These are phyloP conservation scores for Salarias fasciatus DNA, from an alignment of 2,797 vertebrate species.

Conservation along the genomic window DNA sequence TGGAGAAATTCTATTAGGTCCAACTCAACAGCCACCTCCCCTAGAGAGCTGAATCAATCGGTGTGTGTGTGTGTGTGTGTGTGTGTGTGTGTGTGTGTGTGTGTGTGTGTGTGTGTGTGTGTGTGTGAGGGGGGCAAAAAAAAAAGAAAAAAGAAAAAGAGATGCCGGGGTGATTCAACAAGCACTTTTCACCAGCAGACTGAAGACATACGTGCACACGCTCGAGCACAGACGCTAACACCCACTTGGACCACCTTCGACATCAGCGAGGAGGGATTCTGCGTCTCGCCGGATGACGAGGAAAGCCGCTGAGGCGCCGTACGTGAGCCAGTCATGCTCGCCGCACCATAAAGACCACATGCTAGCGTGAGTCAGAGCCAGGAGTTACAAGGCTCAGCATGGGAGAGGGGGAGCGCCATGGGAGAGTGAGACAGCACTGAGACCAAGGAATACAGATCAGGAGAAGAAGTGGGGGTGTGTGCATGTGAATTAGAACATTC, in stretches of 20 bases:
- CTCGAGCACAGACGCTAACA: conserved; percentile 31
- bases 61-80: conserved; percentile 17
- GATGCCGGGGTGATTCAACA: conserved; percentile 34
- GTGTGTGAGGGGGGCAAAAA: conserved; percentile 17
- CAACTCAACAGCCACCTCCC: conserved; percentile 39
- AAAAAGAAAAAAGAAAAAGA: not conserved
- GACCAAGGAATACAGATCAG: not conserved
- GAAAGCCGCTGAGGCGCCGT: conserved; percentile 29
- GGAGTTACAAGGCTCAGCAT: conserved; percentile 28
- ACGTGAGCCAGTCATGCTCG: conserved; percentile 30
- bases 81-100: conserved; percentile 22
- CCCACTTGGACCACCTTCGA: conserved; percentile 59
- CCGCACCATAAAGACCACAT: conserved; percentile 47
- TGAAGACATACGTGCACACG: conserved; percentile 1
- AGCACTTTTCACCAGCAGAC: conserved; percentile 24
- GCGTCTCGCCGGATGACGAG: conserved; percentile 26
- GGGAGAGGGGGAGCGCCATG: not conserved
- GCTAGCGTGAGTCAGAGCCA: conserved; percentile 47
- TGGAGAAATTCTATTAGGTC: conserved; percentile 66
- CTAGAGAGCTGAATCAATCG: conserved; percentile 58
- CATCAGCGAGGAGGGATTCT: conserved; percentile 32
- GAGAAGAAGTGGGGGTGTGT: not conserved
- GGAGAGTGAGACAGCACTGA: not conserved
- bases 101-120: conserved; percentile 5
- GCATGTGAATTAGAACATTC: conserved; percentile 12